phyloP scores from a whole-genome alignment of 2,113 vertebrate genomes.

The Bungarus multicinctus region DNA sequence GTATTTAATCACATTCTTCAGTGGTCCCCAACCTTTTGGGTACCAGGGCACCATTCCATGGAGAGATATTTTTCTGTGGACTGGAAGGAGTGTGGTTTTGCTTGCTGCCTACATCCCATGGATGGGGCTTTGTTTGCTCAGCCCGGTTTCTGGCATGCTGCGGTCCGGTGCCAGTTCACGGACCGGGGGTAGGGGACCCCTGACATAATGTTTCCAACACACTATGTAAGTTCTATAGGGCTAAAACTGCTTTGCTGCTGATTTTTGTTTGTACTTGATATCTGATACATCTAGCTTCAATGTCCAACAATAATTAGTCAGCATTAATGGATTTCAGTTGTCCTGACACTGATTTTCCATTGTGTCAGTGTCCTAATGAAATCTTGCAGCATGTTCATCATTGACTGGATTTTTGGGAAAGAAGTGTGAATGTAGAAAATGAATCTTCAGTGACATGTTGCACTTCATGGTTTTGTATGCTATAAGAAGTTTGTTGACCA shows the following conservation, averaged over 20 bases:
- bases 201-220: neutral
- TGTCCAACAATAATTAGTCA: neutral
- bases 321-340: neutral
- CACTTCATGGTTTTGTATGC: neutral
- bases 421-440: neutral
- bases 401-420: neutral
- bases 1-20: neutral
- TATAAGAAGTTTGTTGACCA: neutral
- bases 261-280: neutral
- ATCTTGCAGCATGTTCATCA: neutral
- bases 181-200: too few species aligned
- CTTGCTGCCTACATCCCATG: too few species aligned
- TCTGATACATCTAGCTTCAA: neutral
- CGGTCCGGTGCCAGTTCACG: too few species aligned
- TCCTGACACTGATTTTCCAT: neutral
- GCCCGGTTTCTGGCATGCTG: too few species aligned
- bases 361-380: neutral
- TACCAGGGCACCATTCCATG: too few species aligned
- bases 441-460: neutral
- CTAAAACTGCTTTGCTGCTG: neutral
- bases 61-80: too few species aligned
- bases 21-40: too few species aligned
- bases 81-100: too few species aligned
- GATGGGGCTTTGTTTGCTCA: too few species aligned
- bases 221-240: neutral